Conservation (phyloP, 92 coral and sea anemone species). For the Meandrina meandrites region DNA sequence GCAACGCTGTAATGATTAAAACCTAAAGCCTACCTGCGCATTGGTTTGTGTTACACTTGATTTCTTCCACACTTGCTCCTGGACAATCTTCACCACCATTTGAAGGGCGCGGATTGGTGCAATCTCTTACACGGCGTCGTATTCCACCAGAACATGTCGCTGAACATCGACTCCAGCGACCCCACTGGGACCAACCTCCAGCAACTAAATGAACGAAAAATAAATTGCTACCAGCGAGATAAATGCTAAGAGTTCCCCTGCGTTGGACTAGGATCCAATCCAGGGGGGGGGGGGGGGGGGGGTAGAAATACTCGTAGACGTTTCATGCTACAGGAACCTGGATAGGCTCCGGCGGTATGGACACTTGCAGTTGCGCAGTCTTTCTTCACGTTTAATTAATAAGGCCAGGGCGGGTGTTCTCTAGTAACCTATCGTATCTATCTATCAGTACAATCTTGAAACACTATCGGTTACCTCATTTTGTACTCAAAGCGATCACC, state of each 20-base stretch:
- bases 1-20: background rate
- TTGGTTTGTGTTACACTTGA: background rate
- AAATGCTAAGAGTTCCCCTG: too few species aligned
- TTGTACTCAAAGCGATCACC: background rate
- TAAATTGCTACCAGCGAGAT: too few species aligned
- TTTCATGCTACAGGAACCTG: too few species aligned
- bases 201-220: slow-evolving; percentile 9
- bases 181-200: slow-evolving; percentile 35
- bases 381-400: too few species aligned
- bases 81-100: slow-evolving; percentile 26
- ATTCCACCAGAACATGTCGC: slow-evolving; percentile 49
- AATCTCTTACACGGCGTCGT: slow-evolving; percentile 30
- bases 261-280: too few species aligned
- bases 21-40: slow-evolving; percentile 16
- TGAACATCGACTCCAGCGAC: slow-evolving; percentile 47
- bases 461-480: too few species aligned
- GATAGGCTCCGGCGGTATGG: too few species aligned
- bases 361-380: too few species aligned
- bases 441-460: too few species aligned
- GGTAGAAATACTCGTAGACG: background rate
- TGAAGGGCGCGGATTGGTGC: slow-evolving; percentile 30
- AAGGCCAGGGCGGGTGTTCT: background rate
- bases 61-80: background rate
- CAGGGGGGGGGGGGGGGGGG: background rate
- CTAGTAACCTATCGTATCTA: too few species aligned